phyloP scores from a whole-genome alignment of 2,797 vertebrate species.

The Fundulus diaphanus region DNA sequence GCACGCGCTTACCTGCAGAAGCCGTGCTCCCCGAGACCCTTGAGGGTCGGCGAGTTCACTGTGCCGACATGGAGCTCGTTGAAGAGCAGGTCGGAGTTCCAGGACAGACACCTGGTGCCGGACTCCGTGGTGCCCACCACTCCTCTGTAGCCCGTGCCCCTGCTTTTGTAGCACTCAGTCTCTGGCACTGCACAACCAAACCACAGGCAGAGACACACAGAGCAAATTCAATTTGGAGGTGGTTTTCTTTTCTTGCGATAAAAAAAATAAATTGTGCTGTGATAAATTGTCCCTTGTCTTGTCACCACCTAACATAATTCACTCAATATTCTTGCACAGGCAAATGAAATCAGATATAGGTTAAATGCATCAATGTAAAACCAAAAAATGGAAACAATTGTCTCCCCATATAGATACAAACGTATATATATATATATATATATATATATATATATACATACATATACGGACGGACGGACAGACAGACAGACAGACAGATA shows the following conservation, averaged over 20 bases:
- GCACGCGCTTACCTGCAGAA: constrained; percentile 88
- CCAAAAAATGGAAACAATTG: not conserved
- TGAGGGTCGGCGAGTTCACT: constrained; percentile 65
- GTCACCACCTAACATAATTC: constrained; percentile 38
- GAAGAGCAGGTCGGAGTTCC: constrained; percentile 90
- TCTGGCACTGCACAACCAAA: constrained; percentile 73
- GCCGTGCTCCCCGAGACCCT: constrained; percentile 88
- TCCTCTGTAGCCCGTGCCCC: constrained; percentile 86
- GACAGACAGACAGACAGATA: too few species aligned
- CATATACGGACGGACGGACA: too few species aligned
- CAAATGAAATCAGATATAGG: not conserved
- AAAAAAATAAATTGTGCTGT: not conserved
- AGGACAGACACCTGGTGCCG: constrained; percentile 86
- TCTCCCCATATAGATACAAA: constrained; percentile 1
- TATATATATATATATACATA: too few species aligned
- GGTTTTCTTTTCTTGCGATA: not conserved
- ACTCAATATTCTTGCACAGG: constrained; percentile 15
- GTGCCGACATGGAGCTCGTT: constrained; percentile 84
- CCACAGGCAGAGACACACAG: constrained; percentile 9
- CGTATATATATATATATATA: too few species aligned
- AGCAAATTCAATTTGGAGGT: constrained; percentile 6
- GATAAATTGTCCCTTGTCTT: constrained; percentile 28
- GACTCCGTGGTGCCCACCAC: constrained; percentile 76
- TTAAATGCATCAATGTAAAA: not conserved
- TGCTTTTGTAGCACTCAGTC: constrained; percentile 80